Evolutionary conservation across 2,113 vertebrate genomes (phyloP), one percentile per base, ranked within the genome.

Genomic region (Sturnus vulgaris): DNA sequence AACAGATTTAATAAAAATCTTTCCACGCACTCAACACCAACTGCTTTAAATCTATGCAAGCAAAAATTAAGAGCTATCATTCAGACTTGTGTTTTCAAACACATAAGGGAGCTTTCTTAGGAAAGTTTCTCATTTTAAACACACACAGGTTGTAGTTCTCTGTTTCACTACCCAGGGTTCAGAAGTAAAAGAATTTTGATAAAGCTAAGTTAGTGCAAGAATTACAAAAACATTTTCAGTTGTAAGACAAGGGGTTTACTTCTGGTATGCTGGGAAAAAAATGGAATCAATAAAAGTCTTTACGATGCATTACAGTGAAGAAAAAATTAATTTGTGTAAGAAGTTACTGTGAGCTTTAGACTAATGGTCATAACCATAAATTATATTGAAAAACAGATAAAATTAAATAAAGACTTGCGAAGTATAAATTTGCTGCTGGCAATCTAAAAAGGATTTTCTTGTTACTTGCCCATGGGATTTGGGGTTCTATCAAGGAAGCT

Each of bases 381-480:
- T 96, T 61, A 91, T 88, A 92, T 77, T 93, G 93, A 96, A 95
- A 96, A 91, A 73, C 73, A 95, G 93, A 90, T 93, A 96, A 96
- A 96, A 96, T 97, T 97, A 97, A 97, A 97, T 96, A 96, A 97
- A 95, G 90, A 86, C 84, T 94, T 86, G 92, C 6, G 24, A 96
- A 92, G 80, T 97, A 97, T 96, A 96, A 96, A 92, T 97, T 94
- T 97, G 95, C 95, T 96, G 65, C 64, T 71, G 92, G 96, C 97
- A 95, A 96, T 96, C 95, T 96, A 88, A 97, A 97, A 96, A 97
- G 96, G 95, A 97, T 98, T 97, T 96, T 96, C 94, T 97, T 86
- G 81, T 95, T 97, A 82, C 87, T 93, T 81, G 83, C 97, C 94
- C 96, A 63, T 81, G 96, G 97, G 97, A 97, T 69, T 59, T 90